Base-by-base conservation (phyloP, 1,140 invertebrate genomes). In the Eueides isabella region DNA sequence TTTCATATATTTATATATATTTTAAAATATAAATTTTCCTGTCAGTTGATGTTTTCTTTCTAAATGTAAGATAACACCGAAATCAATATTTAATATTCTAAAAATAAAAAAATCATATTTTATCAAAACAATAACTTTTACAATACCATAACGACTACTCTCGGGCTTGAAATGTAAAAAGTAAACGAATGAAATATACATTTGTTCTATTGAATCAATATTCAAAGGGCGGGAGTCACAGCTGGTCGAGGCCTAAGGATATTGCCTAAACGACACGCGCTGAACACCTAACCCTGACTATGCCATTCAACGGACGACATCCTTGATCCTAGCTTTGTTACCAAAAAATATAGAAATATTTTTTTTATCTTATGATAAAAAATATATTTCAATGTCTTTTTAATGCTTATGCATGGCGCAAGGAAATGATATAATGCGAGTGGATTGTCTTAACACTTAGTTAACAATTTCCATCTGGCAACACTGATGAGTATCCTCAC, bases 191-290 rank as follows among this genome's bases (percentile, higher is more conserved):
- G 48, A 55, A 55, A 55, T 55, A 55, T 55, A 55, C 48, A 55
- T 55, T 55, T 55, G 44, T 26, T 55, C 0, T 23, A 62, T 62
- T 19, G 44, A 68, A 68, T 55, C 67, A 61, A 44, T 68, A 61
- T 68, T 44, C 35, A 67, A 11, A n/a, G 28, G 65, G 28, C 38
- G 35, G 35, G 26, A 26, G 65, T 28, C 35, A 41, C 65, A 67
- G 65, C 38, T 67, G 38, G 35, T 29, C 29, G 35, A 67, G 44
- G 28, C 38, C 30, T n/a, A n/a, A 11, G 30, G 62, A 35, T 35
- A 33, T 64, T 64, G 16, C 30, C 7, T 5, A 33, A 64, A 64
- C 19, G 62, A 33, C 19, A 19, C 48, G 19, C 48, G 48, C 19
- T 19, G 6, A 55, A 26, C 23, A 23, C 48, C 48, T 55, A 55